Conservation (phyloP, 1,140 invertebrate species). For the Bombus waltoni region DNA sequence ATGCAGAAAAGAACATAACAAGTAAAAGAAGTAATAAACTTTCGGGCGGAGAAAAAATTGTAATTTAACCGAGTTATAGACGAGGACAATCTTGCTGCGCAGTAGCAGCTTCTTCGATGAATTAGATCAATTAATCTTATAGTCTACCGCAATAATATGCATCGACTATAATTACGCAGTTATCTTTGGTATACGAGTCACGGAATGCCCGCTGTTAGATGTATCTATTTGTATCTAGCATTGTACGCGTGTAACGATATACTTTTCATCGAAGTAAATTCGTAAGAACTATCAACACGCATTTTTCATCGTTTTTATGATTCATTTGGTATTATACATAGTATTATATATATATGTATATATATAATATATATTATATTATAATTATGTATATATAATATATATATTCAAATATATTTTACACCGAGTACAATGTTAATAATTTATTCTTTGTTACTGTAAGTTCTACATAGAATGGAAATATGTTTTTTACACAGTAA, state of each 20-base stretch:
- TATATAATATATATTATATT: not conserved
- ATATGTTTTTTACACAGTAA: constrained; percentile 41
- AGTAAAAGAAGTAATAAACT: constrained; percentile 21
- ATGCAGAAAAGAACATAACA: not conserved
- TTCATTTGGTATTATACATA: constrained; percentile 38
- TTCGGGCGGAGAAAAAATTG: constrained; percentile 33
- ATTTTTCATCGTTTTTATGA: constrained; percentile 43
- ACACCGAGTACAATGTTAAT: constrained; percentile 47
- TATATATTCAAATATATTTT: constrained; percentile 43
- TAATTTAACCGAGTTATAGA: constrained; percentile 33
- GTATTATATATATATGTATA: not conserved
- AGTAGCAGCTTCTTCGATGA: constrained; percentile 31
- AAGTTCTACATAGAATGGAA: constrained; percentile 36
- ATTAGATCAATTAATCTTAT: constrained; percentile 37
- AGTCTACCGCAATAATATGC: constrained; percentile 42
- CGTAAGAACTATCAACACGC: constrained; percentile 34
- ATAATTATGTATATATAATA: constrained; percentile 20
- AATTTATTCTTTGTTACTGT: constrained; percentile 48
- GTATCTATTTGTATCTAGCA: not conserved
- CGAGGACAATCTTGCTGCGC: constrained; percentile 44
- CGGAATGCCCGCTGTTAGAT: not conserved
- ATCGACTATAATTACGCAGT: constrained; percentile 29
- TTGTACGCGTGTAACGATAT: not conserved
- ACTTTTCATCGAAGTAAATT: constrained; percentile 30
- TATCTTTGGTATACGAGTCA: not conserved